Conservation (phyloP, 2,113 vertebrate genomes). For the Dicrurus megarhynchus region DNA sequence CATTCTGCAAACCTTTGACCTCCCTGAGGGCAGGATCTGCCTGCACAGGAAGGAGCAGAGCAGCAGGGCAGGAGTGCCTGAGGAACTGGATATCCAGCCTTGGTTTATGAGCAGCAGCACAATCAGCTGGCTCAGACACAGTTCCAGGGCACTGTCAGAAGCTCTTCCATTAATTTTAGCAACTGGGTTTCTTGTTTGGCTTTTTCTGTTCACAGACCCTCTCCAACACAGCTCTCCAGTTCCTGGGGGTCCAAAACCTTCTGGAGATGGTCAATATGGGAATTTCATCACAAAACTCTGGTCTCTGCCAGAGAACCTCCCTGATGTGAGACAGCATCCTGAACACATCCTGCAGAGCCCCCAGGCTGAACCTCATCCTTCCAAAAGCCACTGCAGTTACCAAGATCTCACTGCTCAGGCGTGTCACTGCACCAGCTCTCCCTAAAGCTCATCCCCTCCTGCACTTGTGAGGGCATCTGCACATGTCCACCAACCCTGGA, state of each 20-base stretch:
- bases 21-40: neutral
- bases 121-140: neutral
- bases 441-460: neutral
- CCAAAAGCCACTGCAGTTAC: neutral
- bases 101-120: neutral
- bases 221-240: neutral
- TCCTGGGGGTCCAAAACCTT: neutral
- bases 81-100: neutral
- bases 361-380: neutral
- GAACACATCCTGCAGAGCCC: neutral
- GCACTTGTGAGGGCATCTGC: no score
- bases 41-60: neutral
- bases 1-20: neutral
- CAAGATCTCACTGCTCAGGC: neutral
- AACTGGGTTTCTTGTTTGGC: accelerated
- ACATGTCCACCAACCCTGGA: neutral
- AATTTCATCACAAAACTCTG: neutral
- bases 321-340: neutral
- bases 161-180: neutral
- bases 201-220: neutral
- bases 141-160: neutral
- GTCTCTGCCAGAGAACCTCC: neutral
- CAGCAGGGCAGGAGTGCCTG: neutral
- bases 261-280: neutral
- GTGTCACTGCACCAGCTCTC: neutral